Evolutionary conservation across 2,797 vertebrate species (phyloP), one percentile per base, ranked within the genome.

Genomic region (Antennarius maculatus): DNA sequence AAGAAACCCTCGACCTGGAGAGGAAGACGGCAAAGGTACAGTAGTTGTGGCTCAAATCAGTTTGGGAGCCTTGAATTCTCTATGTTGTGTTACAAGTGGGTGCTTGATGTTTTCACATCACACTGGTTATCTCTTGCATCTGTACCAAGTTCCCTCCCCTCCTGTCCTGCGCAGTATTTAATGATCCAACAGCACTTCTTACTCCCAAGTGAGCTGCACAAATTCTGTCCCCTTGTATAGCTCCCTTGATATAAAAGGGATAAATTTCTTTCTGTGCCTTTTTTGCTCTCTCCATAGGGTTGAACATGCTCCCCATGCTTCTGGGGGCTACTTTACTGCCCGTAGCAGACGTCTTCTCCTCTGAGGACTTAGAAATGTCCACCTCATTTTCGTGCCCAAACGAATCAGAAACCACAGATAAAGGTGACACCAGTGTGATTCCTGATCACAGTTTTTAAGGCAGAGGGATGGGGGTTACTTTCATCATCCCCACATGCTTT

Each of bases 21-120:
- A 99, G 79, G 92, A 95, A 69, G 88, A 97, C 6, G 97, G 97
- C 82, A 99, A 94, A 97, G 97, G 98, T 99, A 93, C 49, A 60
- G 34, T 62, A 53, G 48, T n/a, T 49, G 9, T 47, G 57, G 56
- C 0, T 67, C 54, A 17, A 67, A 66, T 1, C 42, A 49, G 11
- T 34, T 34, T 29, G 42, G 42, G 10, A 5, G 6, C 37, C 10
- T 39, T 39, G 7, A 9, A 39, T 6, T 11, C 2, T 43, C 42
- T 43, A 14, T 15, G 13, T 12, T 53, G 27, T 8, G 50, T 43
- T 9, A 41, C 28, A n/a, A 55, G 51, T 43, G 28, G n/a, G 42
- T 43, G 34, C 12, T 49, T 46, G 56, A 53, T 67, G 51, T 69
- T 74, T 53, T 71, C 41, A 54, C 15, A 28, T 48, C 7, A 54